Evolutionary conservation across 2,113 vertebrate species (phyloP).

Genomic region (Psammodynastes pulverulentus): DNA sequence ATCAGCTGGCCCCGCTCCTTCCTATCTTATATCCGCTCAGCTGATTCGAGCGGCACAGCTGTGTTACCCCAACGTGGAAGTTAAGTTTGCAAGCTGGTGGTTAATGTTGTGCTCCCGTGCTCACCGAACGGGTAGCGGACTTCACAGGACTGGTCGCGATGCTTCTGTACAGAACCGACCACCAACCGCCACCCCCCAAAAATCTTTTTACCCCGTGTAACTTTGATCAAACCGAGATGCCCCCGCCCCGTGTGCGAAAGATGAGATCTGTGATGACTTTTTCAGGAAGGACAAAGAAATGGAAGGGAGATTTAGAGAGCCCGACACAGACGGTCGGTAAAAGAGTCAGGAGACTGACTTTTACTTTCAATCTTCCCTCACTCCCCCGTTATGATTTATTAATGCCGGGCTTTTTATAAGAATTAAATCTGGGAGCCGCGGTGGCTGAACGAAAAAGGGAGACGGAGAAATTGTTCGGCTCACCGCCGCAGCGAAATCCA

Average conservation of each 20-base stretch:
- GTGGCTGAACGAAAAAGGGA: background rate
- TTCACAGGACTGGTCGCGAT: too few relatives aligned
- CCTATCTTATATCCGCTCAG: too few relatives aligned
- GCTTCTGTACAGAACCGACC: background rate
- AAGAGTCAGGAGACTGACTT: background rate
- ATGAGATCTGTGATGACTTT: background rate
- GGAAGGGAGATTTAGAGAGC: background rate
- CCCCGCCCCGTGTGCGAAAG: background rate
- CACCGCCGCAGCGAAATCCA: background rate
- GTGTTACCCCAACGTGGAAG: too few relatives aligned
- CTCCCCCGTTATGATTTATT: background rate
- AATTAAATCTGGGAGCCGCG: background rate
- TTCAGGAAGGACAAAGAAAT: background rate
- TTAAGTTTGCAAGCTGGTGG: too few relatives aligned
- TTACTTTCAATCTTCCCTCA: background rate
- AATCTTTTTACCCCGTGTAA: background rate
- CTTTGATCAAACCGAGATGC: background rate
- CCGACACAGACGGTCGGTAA: background rate
- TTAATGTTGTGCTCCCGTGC: too few relatives aligned
- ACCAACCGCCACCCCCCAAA: background rate
- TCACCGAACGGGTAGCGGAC: too few relatives aligned
- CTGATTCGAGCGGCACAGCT: too few relatives aligned
- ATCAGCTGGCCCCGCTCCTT: too few relatives aligned
- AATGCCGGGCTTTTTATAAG: background rate
- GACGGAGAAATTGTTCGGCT: background rate